Evolutionary conservation across 2,888 invertebrate species (phyloP), one percentile per base, ranked within the genome.

Genomic region (Eledone cirrhosa): DNA sequence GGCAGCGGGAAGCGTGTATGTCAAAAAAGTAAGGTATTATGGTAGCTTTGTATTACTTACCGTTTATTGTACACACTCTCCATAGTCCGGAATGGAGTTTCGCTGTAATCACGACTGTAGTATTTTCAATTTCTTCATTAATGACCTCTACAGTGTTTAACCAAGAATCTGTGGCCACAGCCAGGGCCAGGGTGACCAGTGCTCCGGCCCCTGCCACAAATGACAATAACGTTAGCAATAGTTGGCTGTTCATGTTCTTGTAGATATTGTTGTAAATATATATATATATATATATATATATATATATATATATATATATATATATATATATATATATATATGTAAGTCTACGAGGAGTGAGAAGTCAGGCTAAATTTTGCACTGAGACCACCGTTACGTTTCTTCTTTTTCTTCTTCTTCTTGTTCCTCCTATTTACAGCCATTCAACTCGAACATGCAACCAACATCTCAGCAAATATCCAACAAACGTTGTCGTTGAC

Each of bases 161-260:
- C 89, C 89, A 89, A 65, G 84, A 87, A 80, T 89, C 89, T n/a
- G 88, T 88, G 41, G 87, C 85, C 53, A 89, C 88, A 11, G 89
- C 87, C 67, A 89, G 81, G 3, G 87, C 85, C 80, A 89, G 80
- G 2, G 87, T 86, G 31, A 86, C 87, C 29, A 87, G 82, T 8
- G 89, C 85, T 41, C 86, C 79, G n/a, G 88, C 86, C 8, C 89
- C 89, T 29, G 88, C 83, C 31, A 84, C 83, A 22, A 89, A 83
- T 1, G 89, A 86, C 24, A 83, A 81, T 33, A 88, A 81, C 48
- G 86, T 87, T 67, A 89, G 78, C 47, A 69, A 22, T 16, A 69
- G 33, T 7, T 69, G 69, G 33, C 31, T 69, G 41, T 41, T 69
- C 69, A 69, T 69, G n/a, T 22, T 41, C 1, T 69, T 8, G 8